phyloP scores from a whole-genome alignment of 2,113 vertebrate species.

The Chrysochloris asiatica region DNA sequence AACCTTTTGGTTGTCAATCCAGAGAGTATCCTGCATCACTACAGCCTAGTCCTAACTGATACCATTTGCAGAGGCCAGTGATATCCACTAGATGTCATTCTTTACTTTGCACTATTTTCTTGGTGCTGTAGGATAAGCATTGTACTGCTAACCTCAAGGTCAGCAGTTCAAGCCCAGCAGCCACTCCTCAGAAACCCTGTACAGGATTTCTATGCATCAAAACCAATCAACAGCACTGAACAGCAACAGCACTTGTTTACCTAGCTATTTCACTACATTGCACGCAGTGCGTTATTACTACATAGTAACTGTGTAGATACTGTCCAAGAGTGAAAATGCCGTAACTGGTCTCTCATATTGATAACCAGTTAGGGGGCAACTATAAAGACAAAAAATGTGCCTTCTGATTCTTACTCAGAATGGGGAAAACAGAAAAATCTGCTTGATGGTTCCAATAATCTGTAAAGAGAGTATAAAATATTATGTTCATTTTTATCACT shows the following conservation, averaged over 20 bases:
- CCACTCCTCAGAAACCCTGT: too few relatives aligned
- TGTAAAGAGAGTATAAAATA: neutral
- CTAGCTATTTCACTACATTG: neutral
- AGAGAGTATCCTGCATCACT: too few relatives aligned
- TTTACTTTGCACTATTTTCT: neutral
- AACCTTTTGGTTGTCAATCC: too few relatives aligned
- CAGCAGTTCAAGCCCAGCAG: too few relatives aligned
- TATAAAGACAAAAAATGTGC: slow-evolving; percentile 45
- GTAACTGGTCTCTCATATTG: neutral
- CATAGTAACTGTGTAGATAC: slow-evolving; percentile 3
- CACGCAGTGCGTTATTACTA: neutral
- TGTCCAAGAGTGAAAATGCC: slow-evolving; percentile 18
- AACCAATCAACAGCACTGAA: too few relatives aligned
- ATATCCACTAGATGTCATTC: neutral
- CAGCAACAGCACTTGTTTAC: neutral
- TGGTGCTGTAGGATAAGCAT: too few relatives aligned
- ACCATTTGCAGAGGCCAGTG: neutral
- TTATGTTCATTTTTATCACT: neutral
- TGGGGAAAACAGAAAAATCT: slow-evolving; percentile 41
- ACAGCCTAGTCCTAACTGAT: neutral
- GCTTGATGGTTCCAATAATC: neutral
- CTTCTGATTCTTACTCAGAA: slow-evolving; percentile 37
- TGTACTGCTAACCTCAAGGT: too few relatives aligned
- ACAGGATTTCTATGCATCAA: too few relatives aligned
- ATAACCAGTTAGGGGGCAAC: neutral